Evolutionary conservation across 2,113 vertebrate species (phyloP).

Genomic region (Petrocephalus microphthalmus): DNA sequence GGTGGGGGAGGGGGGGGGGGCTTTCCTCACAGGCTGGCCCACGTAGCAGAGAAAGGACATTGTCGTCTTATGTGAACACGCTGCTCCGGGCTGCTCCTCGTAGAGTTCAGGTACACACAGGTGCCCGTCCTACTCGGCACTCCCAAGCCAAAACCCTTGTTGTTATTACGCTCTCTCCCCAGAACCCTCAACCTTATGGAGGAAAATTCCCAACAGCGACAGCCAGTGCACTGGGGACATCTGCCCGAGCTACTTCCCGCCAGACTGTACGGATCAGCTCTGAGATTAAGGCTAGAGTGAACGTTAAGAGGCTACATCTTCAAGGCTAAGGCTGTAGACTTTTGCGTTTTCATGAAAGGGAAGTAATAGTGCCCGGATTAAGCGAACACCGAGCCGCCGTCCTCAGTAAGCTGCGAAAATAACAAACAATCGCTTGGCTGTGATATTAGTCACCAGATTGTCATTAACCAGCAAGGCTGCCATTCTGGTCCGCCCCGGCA

Average conservation of each 20-base stretch:
- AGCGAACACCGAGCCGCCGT: neutral
- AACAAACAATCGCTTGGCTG: neutral
- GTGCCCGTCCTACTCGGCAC: neutral
- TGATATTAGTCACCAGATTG: neutral
- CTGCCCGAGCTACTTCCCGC: neutral
- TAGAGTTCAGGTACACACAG: neutral
- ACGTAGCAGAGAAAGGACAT: neutral
- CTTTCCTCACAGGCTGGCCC: neutral
- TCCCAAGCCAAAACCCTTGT: no score
- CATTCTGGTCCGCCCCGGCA: neutral
- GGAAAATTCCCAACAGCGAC: neutral
- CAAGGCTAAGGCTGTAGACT: neutral
- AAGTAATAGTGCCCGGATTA: neutral
- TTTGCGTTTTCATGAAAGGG: neutral
- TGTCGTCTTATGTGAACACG: neutral
- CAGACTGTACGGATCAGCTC: neutral
- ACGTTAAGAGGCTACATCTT: neutral
- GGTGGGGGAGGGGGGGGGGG: neutral
- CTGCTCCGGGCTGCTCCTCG: neutral
- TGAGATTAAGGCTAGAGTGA: neutral
- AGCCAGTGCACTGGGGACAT: neutral
- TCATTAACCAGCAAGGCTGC: neutral
- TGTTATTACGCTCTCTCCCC: no score
- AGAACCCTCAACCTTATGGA: neutral
- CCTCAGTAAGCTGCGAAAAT: neutral